A percentile compares a stretch with the other conserved stretches of the same genome.
Conservation (phyloP, 2,797 vertebrate genomes). For the Oophaga sylvatica region DNA sequence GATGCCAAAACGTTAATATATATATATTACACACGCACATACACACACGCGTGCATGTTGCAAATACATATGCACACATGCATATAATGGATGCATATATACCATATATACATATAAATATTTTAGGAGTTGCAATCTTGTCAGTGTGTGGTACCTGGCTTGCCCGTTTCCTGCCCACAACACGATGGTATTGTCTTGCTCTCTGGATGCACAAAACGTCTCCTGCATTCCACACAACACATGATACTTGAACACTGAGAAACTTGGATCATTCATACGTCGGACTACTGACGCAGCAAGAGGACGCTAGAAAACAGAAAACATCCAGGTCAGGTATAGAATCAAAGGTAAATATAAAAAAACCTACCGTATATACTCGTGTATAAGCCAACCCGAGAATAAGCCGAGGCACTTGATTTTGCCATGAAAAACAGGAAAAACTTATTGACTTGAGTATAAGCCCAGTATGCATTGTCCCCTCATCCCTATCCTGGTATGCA, state of each 20-base stretch:
- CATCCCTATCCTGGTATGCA: too few species aligned
- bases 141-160: conserved; percentile 74
- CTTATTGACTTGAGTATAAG: too few species aligned
- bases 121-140: not conserved
- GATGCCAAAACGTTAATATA: too few species aligned
- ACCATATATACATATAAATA: not conserved
- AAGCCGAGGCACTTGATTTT: too few species aligned
- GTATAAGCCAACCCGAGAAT: too few species aligned
- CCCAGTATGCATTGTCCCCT: too few species aligned
- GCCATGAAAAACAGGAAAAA: too few species aligned
- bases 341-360: not conserved
- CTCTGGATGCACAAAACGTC: conserved; percentile 85
- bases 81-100: too few species aligned
- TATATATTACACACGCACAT: too few species aligned
- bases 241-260: conserved; percentile 87
- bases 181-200: conserved; percentile 85
- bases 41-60: too few species aligned
- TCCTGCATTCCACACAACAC: conserved; percentile 83
- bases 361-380: too few species aligned
- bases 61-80: too few species aligned
- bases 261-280: conserved; percentile 92
- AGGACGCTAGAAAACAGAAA: conserved; percentile 79
- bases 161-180: conserved; percentile 91
- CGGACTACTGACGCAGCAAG: conserved; percentile 82
- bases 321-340: not conserved